Evolutionary conservation across 2,113 vertebrate genomes (phyloP).

Genomic region (Erythrolamprus reginae): DNA sequence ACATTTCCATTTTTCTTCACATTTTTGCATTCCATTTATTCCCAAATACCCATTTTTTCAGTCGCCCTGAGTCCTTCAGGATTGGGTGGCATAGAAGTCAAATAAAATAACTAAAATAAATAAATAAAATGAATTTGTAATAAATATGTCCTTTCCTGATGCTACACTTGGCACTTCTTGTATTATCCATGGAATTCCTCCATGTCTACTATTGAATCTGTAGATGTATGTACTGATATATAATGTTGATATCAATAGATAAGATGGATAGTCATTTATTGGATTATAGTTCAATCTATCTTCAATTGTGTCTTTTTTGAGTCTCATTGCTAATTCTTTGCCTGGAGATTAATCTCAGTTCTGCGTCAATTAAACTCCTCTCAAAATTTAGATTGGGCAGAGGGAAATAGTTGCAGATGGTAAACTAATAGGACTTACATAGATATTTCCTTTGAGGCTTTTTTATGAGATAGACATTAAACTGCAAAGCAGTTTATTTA

Average conservation of each 20-base stretch:
- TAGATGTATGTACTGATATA: background rate
- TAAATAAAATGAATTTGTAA: no score
- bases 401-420: background rate
- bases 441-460: background rate
- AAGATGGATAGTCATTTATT: background rate
- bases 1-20: background rate
- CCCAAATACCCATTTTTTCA: background rate
- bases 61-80: no score
- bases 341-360: background rate
- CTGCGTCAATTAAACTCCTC: background rate
- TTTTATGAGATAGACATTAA: background rate
- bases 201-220: background rate
- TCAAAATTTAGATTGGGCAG: background rate
- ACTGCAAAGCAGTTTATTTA: background rate
- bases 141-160: background rate
- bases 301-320: background rate
- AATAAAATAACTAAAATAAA: no score
- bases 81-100: no score
- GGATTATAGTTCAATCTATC: background rate
- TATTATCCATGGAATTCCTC: background rate
- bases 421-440: background rate
- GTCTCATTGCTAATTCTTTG: background rate
- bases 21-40: no score
- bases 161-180: background rate
- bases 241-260: background rate